These are phyloP conservation scores for Vimba vimba DNA, from an alignment of 2,113 vertebrate species.

Conservation along the genomic window DNA sequence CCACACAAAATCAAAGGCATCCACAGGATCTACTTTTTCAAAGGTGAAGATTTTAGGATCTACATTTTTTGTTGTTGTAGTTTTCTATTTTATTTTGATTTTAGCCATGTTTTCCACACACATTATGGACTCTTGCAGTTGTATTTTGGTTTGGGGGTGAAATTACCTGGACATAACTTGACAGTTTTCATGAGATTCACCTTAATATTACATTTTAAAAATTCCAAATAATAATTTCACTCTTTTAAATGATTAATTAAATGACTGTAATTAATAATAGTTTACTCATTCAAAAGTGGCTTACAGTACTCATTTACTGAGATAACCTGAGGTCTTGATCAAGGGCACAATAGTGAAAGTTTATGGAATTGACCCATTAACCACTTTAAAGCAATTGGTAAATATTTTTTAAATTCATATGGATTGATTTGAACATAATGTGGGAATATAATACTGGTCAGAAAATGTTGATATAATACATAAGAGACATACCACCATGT, in stretches of 20 bases:
- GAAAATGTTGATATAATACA: background rate
- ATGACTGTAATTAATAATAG: background rate
- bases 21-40: background rate
- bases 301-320: background rate
- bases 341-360: background rate
- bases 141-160: background rate
- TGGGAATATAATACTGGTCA: background rate
- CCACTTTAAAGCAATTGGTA: background rate
- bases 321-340: background rate
- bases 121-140: background rate
- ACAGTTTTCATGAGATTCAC: background rate
- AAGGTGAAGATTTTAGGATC: no score
- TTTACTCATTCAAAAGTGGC: background rate
- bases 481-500: constrained; percentile 73
- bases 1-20: background rate
- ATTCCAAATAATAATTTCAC: no score
- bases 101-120: background rate
- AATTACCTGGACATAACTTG: background rate
- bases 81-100: background rate
- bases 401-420: background rate
- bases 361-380: background rate
- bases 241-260: no score
- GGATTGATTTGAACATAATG: background rate
- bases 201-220: no score
- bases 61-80: no score